Conservation (phyloP, 2,888 invertebrate genomes). For the Dryobota labecula region DNA sequence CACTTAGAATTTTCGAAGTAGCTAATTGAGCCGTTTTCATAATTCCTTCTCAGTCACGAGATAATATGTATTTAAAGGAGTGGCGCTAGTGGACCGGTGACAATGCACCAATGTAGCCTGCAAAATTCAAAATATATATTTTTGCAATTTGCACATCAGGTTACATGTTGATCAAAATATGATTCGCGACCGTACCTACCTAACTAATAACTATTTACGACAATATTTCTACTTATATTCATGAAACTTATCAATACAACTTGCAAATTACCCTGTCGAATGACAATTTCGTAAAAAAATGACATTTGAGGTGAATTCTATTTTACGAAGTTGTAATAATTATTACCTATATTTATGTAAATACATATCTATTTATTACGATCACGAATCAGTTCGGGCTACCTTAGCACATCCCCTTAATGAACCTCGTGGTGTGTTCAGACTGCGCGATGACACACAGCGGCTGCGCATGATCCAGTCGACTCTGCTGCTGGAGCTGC, state of each 20-base stretch:
- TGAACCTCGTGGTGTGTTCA: slow-evolving; percentile 58
- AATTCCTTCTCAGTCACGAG: too few species aligned
- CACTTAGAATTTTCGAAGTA: too few species aligned
- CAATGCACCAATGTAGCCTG: neutral
- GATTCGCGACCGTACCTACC: neutral
- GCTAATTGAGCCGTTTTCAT: too few species aligned
- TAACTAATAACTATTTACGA: neutral
- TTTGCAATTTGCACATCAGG: neutral
- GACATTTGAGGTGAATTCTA: neutral
- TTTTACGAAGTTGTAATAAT: neutral
- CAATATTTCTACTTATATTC: neutral
- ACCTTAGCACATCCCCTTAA: neutral
- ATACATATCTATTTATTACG: neutral
- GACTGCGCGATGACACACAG: slow-evolving; percentile 85
- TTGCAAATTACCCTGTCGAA: neutral
- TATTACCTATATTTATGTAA: neutral
- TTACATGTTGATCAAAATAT: neutral
- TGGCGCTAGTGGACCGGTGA: too few species aligned
- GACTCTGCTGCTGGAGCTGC: slow-evolving; percentile 75
- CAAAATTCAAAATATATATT: neutral
- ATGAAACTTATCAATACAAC: neutral
- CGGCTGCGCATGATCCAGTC: slow-evolving; percentile 83
- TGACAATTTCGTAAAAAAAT: neutral
- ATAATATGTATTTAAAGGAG: too few species aligned
- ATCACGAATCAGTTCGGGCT: neutral